Evolutionary conservation across 2,113 vertebrate genomes (phyloP).

Genomic region (Oreotrochilus melanogaster): DNA sequence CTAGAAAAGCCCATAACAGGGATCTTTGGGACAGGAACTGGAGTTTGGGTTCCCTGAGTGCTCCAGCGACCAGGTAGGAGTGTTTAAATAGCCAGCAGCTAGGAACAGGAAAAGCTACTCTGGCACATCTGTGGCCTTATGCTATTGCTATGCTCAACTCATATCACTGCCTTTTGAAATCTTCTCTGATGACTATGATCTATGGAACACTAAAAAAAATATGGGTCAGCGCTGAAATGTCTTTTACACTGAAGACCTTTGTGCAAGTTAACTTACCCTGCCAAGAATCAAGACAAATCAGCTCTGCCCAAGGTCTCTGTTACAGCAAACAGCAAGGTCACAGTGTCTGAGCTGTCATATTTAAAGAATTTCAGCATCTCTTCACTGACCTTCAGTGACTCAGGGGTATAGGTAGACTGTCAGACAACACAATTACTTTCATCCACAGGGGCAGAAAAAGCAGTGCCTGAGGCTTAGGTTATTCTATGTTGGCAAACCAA

Average conservation of each 20-base stretch:
- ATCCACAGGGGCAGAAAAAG: neutral
- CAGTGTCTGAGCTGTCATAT: neutral
- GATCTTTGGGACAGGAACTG: neutral
- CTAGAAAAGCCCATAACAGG: neutral
- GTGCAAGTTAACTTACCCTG: neutral
- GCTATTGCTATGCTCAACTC: neutral
- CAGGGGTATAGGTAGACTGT: neutral
- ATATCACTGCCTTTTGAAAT: neutral
- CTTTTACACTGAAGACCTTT: neutral
- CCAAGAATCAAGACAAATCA: neutral
- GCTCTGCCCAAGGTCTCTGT: neutral
- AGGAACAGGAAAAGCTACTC: neutral
- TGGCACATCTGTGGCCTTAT: neutral
- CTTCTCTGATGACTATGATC: neutral
- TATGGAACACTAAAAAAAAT: neutral
- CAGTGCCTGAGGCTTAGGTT: neutral
- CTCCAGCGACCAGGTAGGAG: neutral
- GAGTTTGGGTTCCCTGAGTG: neutral
- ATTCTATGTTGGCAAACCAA: neutral
- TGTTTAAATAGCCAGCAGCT: neutral
- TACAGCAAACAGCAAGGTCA: neutral
- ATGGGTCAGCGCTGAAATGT: fast-evolving
- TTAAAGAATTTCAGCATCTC: neutral
- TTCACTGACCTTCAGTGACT: neutral
- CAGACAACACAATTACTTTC: neutral